phyloP scores from a whole-genome alignment of 2,797 vertebrate species.

The Sebastolobus alascanus region DNA sequence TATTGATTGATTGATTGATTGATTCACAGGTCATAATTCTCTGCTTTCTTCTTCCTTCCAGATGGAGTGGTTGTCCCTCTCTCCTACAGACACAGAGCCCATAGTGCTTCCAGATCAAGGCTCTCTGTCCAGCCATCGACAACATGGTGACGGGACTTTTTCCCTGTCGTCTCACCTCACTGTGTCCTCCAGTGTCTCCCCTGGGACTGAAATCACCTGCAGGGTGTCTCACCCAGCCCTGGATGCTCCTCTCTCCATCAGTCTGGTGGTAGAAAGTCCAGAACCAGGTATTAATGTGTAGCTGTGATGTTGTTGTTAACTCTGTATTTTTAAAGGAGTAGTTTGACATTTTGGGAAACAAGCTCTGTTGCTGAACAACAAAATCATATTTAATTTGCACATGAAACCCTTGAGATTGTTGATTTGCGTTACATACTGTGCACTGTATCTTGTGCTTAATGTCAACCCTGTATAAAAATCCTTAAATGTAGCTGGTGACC shows the following conservation, averaged over 20 bases:
- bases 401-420: not conserved
- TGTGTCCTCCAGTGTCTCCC: constrained; percentile 52
- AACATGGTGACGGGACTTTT: constrained; percentile 84
- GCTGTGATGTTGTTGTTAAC: not conserved
- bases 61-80: constrained; percentile 87
- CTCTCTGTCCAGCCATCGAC: constrained; percentile 87
- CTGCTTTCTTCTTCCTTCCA: constrained; percentile 46
- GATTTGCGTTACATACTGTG: not conserved
- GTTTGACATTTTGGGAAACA: not conserved
- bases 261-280: constrained; percentile 67
- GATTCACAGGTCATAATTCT: not conserved
- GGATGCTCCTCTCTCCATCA: constrained; percentile 73
- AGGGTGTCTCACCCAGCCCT: constrained; percentile 85
- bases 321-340: not conserved
- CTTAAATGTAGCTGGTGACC: not conserved
- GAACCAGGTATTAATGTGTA: constrained; percentile 63
- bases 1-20: not conserved
- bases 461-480: not conserved
- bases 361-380: not conserved
- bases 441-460: not conserved
- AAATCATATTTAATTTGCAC: not conserved
- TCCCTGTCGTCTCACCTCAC: constrained; percentile 84
- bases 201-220: constrained; percentile 86
- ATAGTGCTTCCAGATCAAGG: constrained; percentile 63
- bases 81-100: constrained; percentile 64